Evolutionary conservation across 2,797 vertebrate genomes (phyloP), one percentile per base, ranked within the genome.

Genomic region (Malacoraja senta): DNA sequence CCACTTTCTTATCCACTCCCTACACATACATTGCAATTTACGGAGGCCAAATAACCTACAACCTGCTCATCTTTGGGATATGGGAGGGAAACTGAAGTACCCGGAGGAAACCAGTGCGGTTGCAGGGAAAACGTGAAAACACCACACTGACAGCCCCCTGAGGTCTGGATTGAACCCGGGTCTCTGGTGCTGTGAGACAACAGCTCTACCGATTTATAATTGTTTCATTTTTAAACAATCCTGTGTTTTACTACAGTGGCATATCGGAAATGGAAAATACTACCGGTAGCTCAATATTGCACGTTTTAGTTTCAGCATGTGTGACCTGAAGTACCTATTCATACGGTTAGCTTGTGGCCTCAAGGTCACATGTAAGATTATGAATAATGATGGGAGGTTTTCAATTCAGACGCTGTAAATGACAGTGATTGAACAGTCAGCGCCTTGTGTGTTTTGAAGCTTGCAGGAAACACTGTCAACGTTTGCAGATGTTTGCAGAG

Each of bases 351-450:
- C 24, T 53, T 76, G 35, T 74, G 90, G 74, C 71, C 90, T 92
- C 76, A 92, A 92, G 90, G 72, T 92, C 71, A n/a, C 90, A 53
- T 53, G 90, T 76, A 92, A 74, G 24, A 58, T 58, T 92, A 58
- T 58, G 68, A 53, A 76, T 92, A 91, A 91, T 74, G 90, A 91
- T 74, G 90, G 90, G 38, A 91, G 35, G 90, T 91, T 91, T 91
- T 91, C 68, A 35, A 91, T 24, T 74, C 38, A 76, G 72, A 74
- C 71, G 53, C 90, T 26, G 38, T 91, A 92, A 92, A 92, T 92
- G 71, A 92, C 71, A 76, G 38, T 92, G 90, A 92, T 92, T 92
- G 90, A 92, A 92, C 38, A 58, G 90, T 72, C 90, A 91, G 90
- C 68, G 68, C 90, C 90, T 74, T 91, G 35, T 76, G 90, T 92